Conservation (phyloP, 1,140 invertebrate genomes). For the Macrocentrus cingulum region DNA sequence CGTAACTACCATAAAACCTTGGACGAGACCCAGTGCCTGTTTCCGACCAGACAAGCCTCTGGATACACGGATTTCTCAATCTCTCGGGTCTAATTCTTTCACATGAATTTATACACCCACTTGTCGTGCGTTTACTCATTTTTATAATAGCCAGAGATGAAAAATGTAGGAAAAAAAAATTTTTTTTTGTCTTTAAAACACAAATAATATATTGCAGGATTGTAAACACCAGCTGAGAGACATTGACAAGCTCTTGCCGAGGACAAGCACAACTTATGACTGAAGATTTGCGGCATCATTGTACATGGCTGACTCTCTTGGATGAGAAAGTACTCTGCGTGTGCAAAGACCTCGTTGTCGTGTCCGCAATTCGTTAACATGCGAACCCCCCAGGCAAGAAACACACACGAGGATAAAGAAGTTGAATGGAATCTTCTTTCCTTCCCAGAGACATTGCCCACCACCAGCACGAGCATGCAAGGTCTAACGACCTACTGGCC, state of each 20-base stretch:
- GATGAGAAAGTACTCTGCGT: neutral
- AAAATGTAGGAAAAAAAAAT: no score
- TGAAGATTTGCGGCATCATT: neutral
- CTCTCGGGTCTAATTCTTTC: constrained; percentile 49
- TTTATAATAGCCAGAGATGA: no score
- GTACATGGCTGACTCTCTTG: neutral
- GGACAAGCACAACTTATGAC: neutral
- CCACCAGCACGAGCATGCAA: neutral
- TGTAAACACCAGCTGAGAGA: neutral
- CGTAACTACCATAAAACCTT: constrained; percentile 50
- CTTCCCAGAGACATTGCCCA: neutral
- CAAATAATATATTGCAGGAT: neutral
- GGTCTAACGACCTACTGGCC: constrained; percentile 29
- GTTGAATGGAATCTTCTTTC: neutral
- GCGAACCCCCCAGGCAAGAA: neutral
- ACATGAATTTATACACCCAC: constrained; percentile 42
- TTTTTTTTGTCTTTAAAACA: no score
- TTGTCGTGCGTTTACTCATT: constrained; percentile 39
- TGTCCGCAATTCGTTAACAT: neutral
- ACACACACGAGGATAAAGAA: neutral
- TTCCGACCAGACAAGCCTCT: constrained; percentile 42
- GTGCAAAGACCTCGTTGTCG: neutral
- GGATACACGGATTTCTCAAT: constrained; percentile 43
- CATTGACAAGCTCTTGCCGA: neutral
- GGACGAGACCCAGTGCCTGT: constrained; percentile 22